A percentile compares a stretch with the other conserved stretches of the same genome.
These are phyloP conservation scores for Pelobates cultripes DNA, from an alignment of 2,797 vertebrate genomes.

Conservation along the genomic window DNA sequence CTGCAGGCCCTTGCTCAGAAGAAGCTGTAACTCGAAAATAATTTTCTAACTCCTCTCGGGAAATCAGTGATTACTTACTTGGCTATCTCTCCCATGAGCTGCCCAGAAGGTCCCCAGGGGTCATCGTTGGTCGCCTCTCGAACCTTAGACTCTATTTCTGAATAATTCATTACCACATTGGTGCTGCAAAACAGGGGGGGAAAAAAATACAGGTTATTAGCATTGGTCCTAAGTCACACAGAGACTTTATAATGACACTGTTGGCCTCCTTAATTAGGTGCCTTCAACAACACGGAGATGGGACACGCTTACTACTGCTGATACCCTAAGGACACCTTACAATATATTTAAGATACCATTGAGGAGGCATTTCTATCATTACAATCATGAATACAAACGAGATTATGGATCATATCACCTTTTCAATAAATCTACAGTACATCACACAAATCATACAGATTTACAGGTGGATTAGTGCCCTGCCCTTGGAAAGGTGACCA, in stretches of 20 bases:
- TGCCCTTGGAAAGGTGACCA: not conserved
- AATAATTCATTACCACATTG: constrained; percentile 99
- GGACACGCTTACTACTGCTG: constrained; percentile 68
- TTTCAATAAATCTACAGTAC: constrained; percentile 65
- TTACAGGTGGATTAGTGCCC: no score
- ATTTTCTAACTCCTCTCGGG: constrained; percentile 30
- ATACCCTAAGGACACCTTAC: constrained; percentile 69
- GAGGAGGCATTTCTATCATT: constrained; percentile 71
- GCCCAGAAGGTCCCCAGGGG: constrained; percentile 97
- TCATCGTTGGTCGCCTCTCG: constrained; percentile 99
- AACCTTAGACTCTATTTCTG: constrained; percentile 97
- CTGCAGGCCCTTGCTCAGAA: not conserved
- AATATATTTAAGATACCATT: constrained; percentile 69
- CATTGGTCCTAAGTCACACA: constrained; percentile 78
- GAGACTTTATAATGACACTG: constrained; percentile 81
- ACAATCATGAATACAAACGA: constrained; percentile 68
- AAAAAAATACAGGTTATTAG: constrained; percentile 74
- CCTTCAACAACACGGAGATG: constrained; percentile 67
- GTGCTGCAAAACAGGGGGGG: constrained; percentile 83
- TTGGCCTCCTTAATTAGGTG: constrained; percentile 75
- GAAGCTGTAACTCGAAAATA: constrained; percentile 25
- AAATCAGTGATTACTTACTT: constrained; percentile 85
- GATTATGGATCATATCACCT: constrained; percentile 61
- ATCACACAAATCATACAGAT: constrained; percentile 22
- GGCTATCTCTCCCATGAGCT: constrained; percentile 95